Evolutionary conservation across 2,113 vertebrate species (phyloP), one percentile per base, ranked within the genome.

Genomic region (Ursus arctos): DNA sequence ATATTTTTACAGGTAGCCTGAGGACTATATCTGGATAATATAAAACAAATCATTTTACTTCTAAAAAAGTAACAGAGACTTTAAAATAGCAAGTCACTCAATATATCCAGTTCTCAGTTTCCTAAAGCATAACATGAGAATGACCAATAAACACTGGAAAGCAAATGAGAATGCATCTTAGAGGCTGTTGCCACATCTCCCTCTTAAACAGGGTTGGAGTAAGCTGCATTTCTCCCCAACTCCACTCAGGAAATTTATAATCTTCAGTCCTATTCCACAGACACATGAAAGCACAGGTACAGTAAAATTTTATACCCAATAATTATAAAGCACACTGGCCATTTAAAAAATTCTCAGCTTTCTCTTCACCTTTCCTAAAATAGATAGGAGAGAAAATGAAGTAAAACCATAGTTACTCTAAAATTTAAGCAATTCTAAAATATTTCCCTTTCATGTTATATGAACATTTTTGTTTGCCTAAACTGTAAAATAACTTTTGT

Each of bases 321-420:
- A 63, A 88, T 51, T 93, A 93, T 55, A 95, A 95, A 88, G 33
- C 26, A 93, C 49, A 67, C 0, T 82, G 47, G 21, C 15, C 90
- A 94, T 77, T 96, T 53, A 22, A 94, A 67, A 51, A 19, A 43
- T 51, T 84, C 22, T 96, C 80, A 80, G 59, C 1, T 92, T 90
- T 88, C 24, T 36, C 31, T 92, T 94, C 71, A 92, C 55, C 47
- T 86, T 96, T 89, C 18, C 71, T 72, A 91, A 93, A 91, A 92
- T 40, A 89, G 2, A 53, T 0, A 18, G 6, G 49, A 92, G 55
- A 93, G 33, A 88, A 97, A 94, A 72, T 76, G 7, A 74, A 28
- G 33, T 88, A 89, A 79, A 92, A 76, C 16, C 15, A 84, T 10
- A 91, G 40, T 91, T 49, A 92, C n/a, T 77, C 79, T 76, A 95